Base-by-base conservation (phyloP, 2,888 invertebrate genomes). In the Cactoblastis cactorum region DNA sequence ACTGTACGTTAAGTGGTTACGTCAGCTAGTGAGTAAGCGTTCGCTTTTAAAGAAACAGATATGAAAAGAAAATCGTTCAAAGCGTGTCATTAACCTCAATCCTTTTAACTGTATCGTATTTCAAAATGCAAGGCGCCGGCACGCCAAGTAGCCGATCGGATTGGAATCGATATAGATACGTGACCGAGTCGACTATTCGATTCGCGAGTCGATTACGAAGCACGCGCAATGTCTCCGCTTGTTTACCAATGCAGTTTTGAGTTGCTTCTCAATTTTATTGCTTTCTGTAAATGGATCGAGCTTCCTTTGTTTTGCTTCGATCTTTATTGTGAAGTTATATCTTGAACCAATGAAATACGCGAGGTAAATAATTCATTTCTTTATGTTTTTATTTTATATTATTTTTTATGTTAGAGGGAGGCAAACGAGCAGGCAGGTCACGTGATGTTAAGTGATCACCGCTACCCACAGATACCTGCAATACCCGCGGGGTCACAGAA, bases 211-310 rank as follows among this genome's bases (percentile, higher is more conserved):
- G 43, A 41, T 41, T 41, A 18, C 41, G 41, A 37, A 17, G 37
- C 37, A 37, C 37, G 37, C 37, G 37, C 37, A 8, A 37, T 24
- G 15, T 43, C 43, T 43, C 17, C 15, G 43, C 43, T 43, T 43
- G 43, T 43, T 24, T 43, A 43, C 43, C n/a, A 15, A 43, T 43
- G 43, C 43, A 43, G 28, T 43, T 43, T 43, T 41, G 41, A 28
- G 28, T 43, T 17, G 12, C 15, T 24, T 15, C 28, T 43, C 5
- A 28, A 11, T 32, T 43, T 32, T 28, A 41, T 41, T 22, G 41
- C 41, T 41, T 24, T 41, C 56, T 41, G 41, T 24, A 24, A 41
- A 22, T 41, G 9, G 22, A 24, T 41, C 24, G 22, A 24, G 22
- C 9, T 43, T n/a, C n/a, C n/a, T n/a, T 43, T 32, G 12, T 43